Conservation (phyloP, 1,140 invertebrate genomes). For the Holotrichia oblita region DNA sequence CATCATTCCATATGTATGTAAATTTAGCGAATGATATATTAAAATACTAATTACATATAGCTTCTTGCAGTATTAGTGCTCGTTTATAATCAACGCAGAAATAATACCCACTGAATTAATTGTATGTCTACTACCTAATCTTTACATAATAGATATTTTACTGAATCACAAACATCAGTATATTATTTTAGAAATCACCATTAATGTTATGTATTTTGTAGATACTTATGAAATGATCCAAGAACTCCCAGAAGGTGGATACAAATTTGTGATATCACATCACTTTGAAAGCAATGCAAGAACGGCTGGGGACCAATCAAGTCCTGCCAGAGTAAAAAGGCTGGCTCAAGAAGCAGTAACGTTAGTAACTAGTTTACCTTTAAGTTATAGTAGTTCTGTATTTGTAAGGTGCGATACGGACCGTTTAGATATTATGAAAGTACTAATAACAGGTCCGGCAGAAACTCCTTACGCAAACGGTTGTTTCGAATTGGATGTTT, state of each 20-base stretch:
- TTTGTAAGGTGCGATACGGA: conserved; percentile 96
- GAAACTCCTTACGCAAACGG: conserved; percentile 92
- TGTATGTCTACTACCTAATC: too few relatives aligned
- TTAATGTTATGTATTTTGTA: conserved; percentile 60
- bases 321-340: conserved; percentile 88
- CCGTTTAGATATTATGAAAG: conserved; percentile 95
- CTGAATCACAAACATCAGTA: too few relatives aligned
- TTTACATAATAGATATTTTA: neutral
- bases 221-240: conserved; percentile 92
- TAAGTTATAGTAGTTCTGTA: conserved; percentile 93
- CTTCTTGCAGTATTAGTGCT: too few relatives aligned
- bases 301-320: conserved; percentile 83
- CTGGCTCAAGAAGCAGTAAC: conserved; percentile 96
- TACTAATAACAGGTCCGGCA: conserved; percentile 90
- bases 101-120: too few relatives aligned
- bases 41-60: too few relatives aligned
- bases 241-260: conserved; percentile 76
- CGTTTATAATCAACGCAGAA: too few relatives aligned
- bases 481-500: conserved; percentile 91
- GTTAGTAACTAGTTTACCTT: conserved; percentile 90
- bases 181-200: neutral
- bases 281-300: conserved; percentile 92
- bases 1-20: too few relatives aligned
- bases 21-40: too few relatives aligned
- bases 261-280: conserved; percentile 87